Evolutionary conservation across 2,888 invertebrate species (phyloP), one percentile per base, ranked within the genome.

Genomic region (Siphonodentalium dalli): DNA sequence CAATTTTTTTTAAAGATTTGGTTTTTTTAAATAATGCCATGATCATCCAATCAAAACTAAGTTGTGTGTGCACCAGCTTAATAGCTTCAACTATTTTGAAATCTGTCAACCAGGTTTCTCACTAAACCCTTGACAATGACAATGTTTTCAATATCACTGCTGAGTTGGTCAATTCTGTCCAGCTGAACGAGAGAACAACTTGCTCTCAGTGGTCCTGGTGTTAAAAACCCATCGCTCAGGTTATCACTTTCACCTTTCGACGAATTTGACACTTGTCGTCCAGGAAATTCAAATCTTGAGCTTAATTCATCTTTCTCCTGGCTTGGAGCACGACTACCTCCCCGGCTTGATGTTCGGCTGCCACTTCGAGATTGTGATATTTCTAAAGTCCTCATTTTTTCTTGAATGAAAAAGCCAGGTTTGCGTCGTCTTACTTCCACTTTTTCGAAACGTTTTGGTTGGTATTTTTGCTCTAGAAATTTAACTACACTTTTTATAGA

Each of bases 101-200:
- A 75, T 51, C 67, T 75, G 45, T 59, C 66, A 51, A 75, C 71
- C n/a, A 75, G 63, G 35, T 71, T 66, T 54, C 58, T 63, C 5
- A 75, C 75, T 72, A 72, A 75, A 2, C 75, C 75, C 50, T 69
- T 72, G 72, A 74, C 73, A 9, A 72, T 66, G 7, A 72, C 67
- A 11, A 72, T 52, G 40, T 68, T 73, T 13, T 73, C 68, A 4
- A 64, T 58, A 26, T 74, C 73, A 26, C 48, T 58, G 46, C 63
- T 66, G 9, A 69, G 44, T 45, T 67, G 65, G 49, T 73, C 73
- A 1, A 71, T 61, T 18, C 66, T 46, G 28, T 67, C 63, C 26
- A 65, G 20, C 0, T 50, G 50, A 28, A 54, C 46, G 26, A 37
- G 38, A 6, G 59, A 56, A 15, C 50, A 29, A 41, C 38, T 50